phyloP scores from a whole-genome alignment of 2,797 vertebrate species.

The Varecia variegata region DNA sequence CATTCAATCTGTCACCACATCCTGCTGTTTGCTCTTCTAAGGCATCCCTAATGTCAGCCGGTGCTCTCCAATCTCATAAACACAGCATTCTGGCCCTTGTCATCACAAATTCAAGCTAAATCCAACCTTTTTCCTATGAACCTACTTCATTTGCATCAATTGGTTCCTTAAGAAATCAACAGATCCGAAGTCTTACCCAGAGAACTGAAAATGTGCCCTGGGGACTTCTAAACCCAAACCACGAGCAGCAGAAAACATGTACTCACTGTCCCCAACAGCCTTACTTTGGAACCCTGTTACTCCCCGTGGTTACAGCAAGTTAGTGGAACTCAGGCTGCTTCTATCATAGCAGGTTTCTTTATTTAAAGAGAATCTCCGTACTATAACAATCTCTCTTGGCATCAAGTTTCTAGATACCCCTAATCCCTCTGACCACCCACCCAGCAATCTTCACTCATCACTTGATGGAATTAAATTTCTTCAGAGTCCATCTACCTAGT shows the following conservation, averaged over 20 bases:
- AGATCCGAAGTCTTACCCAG: not conserved
- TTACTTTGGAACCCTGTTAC: not conserved
- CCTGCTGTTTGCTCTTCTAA: constrained; percentile 5
- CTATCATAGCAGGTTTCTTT: not conserved
- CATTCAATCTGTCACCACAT: constrained; percentile 6
- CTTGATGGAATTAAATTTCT: not conserved
- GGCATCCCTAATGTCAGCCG: not conserved
- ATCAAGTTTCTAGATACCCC: not conserved
- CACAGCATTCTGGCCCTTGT: not conserved
- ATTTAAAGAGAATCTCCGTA: not conserved
- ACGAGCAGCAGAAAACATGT: rapidly evolving
- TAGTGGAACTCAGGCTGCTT: not conserved
- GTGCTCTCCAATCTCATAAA: not conserved
- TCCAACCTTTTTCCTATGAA: not conserved
- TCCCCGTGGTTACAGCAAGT: not conserved
- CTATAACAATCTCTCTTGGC: not conserved
- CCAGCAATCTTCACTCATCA: not conserved
- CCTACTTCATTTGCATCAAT: not conserved
- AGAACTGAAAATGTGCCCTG: not conserved
- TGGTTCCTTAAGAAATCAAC: not conserved
- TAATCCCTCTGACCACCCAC: not conserved
- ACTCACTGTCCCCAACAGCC: not conserved
- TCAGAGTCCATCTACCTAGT: not conserved
- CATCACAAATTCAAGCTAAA: not conserved
- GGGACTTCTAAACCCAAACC: not conserved